Percentiles rank a stretch among this genome's conserved stretches.
phyloP scores from a whole-genome alignment of 2,797 vertebrate genomes.

The Pseudochirops corinnae region DNA sequence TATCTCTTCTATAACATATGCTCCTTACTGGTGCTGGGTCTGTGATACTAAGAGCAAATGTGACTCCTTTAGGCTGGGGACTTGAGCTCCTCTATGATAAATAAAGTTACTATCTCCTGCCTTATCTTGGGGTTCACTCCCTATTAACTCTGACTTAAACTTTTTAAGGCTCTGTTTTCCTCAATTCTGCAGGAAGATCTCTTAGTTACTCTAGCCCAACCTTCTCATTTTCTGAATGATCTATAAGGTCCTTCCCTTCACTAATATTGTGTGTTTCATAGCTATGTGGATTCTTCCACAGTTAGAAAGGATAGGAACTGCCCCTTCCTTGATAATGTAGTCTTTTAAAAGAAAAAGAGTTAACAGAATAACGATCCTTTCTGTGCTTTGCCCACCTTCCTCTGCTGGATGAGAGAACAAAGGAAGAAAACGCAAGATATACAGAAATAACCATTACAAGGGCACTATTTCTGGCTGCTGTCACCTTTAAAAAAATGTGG shows the following conservation, averaged over 20 bases:
- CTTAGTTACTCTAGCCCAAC: neutral
- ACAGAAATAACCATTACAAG: conserved; percentile 10
- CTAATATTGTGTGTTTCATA: neutral
- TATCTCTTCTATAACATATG: neutral
- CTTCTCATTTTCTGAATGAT: neutral
- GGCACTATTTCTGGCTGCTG: neutral
- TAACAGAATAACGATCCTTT: neutral
- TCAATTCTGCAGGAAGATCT: neutral
- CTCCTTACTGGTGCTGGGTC: neutral
- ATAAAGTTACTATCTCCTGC: neutral
- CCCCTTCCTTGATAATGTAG: neutral
- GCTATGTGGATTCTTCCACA: neutral
- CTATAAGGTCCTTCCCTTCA: neutral
- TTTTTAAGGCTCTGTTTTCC: neutral
- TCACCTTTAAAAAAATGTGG: neutral
- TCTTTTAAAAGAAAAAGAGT: neutral
- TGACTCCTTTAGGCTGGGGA: neutral
- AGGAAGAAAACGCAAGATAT: neutral
- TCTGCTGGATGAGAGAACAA: neutral
- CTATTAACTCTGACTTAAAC: neutral
- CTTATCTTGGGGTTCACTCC: neutral
- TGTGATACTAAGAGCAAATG: neutral
- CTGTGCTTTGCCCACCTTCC: neutral
- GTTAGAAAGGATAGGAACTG: neutral
- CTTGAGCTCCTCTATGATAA: neutral